Percentiles rank a stretch among this genome's conserved stretches.
Evolutionary conservation across 2,113 vertebrate genomes (phyloP).

Genomic region (Oncorhynchus tshawytscha): DNA sequence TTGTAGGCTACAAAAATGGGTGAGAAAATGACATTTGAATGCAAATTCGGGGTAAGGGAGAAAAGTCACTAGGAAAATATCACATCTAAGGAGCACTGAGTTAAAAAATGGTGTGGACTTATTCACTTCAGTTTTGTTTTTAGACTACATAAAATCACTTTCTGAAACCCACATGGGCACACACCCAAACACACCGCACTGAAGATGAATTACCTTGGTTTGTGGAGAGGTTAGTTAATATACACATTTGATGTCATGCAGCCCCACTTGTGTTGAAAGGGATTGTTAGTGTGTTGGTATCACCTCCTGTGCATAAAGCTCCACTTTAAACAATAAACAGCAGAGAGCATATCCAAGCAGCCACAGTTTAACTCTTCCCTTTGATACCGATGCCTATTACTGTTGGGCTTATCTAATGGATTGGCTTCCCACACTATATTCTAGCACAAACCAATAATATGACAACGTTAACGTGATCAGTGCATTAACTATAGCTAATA

Average conservation of each 20-base stretch:
- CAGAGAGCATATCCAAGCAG: slow-evolving; percentile 61
- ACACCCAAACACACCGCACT: slow-evolving; percentile 28
- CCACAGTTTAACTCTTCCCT: slow-evolving; percentile 67
- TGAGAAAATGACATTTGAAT: slow-evolving; percentile 33
- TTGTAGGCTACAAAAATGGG: slow-evolving; percentile 14
- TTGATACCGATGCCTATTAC: slow-evolving; percentile 72
- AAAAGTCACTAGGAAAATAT: slow-evolving; percentile 43
- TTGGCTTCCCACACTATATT: slow-evolving; percentile 68
- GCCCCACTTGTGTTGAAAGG: slow-evolving; percentile 69
- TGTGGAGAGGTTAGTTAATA: slow-evolving; percentile 71
- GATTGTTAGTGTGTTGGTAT: slow-evolving; percentile 68
- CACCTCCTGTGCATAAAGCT: slow-evolving; percentile 69
- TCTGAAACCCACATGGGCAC: slow-evolving; percentile 31
- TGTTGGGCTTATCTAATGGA: slow-evolving; percentile 71
- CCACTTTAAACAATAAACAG: slow-evolving; percentile 76
- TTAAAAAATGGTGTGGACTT: slow-evolving; percentile 53
- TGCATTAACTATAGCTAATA: slow-evolving; percentile 49
- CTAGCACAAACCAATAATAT: slow-evolving; percentile 52
- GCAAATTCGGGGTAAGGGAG: slow-evolving; percentile 27
- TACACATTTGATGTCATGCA: slow-evolving; percentile 71
- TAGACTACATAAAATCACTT: slow-evolving; percentile 40
- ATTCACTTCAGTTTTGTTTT: slow-evolving; percentile 48
- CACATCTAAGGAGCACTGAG: slow-evolving; percentile 39
- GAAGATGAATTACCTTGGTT: slow-evolving; percentile 66
- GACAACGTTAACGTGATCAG: slow-evolving; percentile 60